Base-by-base conservation (phyloP, 1,140 invertebrate genomes). In the Ceratosolen fusciceps region DNA sequence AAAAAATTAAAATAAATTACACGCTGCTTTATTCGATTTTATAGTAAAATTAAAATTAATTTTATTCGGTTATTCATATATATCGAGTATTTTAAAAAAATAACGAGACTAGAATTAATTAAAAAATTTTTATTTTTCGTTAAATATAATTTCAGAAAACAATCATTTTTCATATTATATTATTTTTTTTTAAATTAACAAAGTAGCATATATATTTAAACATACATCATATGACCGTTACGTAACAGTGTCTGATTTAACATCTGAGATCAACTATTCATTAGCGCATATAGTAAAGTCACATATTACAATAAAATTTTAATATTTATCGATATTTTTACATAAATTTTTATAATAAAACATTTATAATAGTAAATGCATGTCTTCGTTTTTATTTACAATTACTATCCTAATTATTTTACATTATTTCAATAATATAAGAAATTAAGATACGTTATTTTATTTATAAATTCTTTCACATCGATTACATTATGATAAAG, bases 51-150 rank as follows among this genome's bases (percentile, higher is more conserved):
- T n/a, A n/a, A n/a, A n/a, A n/a, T n/a, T n/a, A n/a, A n/a, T n/a
- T n/a, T n/a, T n/a, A n/a, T n/a, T n/a, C n/a, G n/a, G n/a, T n/a
- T n/a, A n/a, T n/a, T n/a, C n/a, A n/a, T n/a, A n/a, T n/a, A n/a
- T n/a, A n/a, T 7, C 8, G 9, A 4, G 5, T 56, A 26, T 56
- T 16, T 70, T 31, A 31, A 52, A 58, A 54, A 12, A 29, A 47
- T 43, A 16, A 67, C 52, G 31, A 0, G 37, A 24, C 3, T 19
- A 21, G 4, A 8, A 54, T 68, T 76, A 37, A 67, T 43, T 70
- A 56, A 70, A 56, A 31, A 54, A 21, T 47, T 75, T n/a, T 70
- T 77, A 77, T 77, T 76, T 54, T 56, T 77, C n/a, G n/a, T n/a
- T n/a, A n/a, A n/a, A n/a, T n/a, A 31, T 39, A 56, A 74, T 7